A percentile compares a stretch with the other conserved stretches of the same genome.
Evolutionary conservation across 1,140 invertebrate species (phyloP).

Genomic region (Drosophila nebulosa): DNA sequence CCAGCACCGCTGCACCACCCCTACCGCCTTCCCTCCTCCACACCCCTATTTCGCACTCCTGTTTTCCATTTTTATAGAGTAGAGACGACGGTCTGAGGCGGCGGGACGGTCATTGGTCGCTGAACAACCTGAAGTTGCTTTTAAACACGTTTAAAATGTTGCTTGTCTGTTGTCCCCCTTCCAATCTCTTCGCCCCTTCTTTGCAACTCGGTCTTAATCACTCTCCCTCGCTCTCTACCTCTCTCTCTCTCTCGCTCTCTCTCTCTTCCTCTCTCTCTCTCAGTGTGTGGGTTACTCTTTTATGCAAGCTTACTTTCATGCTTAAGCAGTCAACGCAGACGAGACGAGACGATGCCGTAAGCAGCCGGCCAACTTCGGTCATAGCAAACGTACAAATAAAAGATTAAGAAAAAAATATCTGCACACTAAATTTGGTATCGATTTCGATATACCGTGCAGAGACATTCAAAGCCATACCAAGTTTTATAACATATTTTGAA

Average conservation of each 20-base stretch:
- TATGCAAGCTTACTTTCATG: conserved; percentile 58
- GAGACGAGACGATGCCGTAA: conserved; percentile 59
- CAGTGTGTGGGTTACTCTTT: conserved; percentile 54
- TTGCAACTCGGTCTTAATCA: too few species aligned
- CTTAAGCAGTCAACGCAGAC: conserved; percentile 49
- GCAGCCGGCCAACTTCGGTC: conserved; percentile 62
- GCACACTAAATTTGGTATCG: neutral
- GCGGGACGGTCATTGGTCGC: conserved; percentile 13
- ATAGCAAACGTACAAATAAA: too few species aligned
- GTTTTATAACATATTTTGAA: too few species aligned
- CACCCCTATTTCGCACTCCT: conserved; percentile 12
- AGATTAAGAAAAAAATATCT: conserved; percentile 18
- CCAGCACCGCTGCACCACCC: neutral
- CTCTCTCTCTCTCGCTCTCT: neutral
- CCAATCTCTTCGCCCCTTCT: neutral
- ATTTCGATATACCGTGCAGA: neutral
- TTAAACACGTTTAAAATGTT: conserved; percentile 54
- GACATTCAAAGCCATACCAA: too few species aligned
- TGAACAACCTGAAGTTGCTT: conserved; percentile 55
- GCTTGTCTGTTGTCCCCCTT: neutral
- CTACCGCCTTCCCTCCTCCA: neutral
- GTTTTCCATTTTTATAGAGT: neutral
- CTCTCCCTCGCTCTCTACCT: neutral
- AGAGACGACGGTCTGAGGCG: neutral
- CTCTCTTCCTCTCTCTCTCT: neutral